A percentile compares a stretch with the other conserved stretches of the same genome.
Evolutionary conservation across 1,140 invertebrate genomes (phyloP).

Genomic region (Cryptotermes secundus): DNA sequence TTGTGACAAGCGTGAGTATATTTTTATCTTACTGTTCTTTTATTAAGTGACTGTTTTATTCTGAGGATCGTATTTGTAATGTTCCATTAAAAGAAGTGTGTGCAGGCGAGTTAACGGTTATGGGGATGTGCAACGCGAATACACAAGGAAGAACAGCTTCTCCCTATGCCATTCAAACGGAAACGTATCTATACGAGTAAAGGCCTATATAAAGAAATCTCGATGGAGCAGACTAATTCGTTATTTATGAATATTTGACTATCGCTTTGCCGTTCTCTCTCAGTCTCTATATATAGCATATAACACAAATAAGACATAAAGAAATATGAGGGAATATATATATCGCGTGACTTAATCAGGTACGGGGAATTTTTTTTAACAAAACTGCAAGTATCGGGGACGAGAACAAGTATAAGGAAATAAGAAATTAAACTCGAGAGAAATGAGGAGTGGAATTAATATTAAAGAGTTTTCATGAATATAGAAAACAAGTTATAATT

Average conservation of each 20-base stretch:
- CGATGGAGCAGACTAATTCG: constrained; percentile 21
- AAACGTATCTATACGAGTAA: background rate
- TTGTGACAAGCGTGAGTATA: too few relatives aligned
- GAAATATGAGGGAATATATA: constrained; percentile 6
- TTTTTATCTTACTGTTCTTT: background rate
- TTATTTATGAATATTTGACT: constrained; percentile 26
- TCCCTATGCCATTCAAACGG: background rate
- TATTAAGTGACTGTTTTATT: background rate
- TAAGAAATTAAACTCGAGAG: constrained; percentile 23
- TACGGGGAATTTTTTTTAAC: constrained; percentile 6
- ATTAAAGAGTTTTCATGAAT: background rate
- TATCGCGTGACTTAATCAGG: background rate
- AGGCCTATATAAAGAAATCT: background rate
- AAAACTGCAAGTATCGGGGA: background rate
- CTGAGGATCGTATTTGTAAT: background rate
- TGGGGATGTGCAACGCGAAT: background rate
- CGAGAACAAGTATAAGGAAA: background rate
- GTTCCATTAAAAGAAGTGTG: background rate
- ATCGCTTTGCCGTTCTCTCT: background rate
- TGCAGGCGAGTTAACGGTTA: background rate
- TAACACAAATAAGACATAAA: constrained; percentile 1
- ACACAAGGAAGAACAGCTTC: background rate
- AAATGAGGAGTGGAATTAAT: background rate
- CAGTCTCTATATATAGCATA: background rate
- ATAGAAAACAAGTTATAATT: constrained; percentile 17